A percentile compares a stretch with the other conserved stretches of the same genome.
Evolutionary conservation across 2,888 invertebrate genomes (phyloP).

Genomic region (Lithophane semibrunnea): DNA sequence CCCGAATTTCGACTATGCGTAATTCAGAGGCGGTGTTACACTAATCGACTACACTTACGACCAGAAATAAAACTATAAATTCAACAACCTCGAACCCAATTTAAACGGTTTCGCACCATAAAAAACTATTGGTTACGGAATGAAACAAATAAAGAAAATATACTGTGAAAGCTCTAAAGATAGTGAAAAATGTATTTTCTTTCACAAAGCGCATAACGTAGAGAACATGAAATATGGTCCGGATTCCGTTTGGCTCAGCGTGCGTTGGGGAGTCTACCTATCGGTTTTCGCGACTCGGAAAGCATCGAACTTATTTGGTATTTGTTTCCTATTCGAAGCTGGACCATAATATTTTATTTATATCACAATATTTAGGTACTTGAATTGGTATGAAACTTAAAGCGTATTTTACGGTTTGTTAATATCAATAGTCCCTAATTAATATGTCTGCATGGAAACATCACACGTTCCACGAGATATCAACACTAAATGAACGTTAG

Average conservation of each 20-base stretch:
- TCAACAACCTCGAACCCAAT: slow-evolving; percentile 30
- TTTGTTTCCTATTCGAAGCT: slow-evolving; percentile 81
- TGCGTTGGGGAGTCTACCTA: slow-evolving; percentile 84
- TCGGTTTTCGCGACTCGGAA: slow-evolving; percentile 85
- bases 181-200: slow-evolving; percentile 90
- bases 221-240: slow-evolving; percentile 89
- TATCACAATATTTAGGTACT: slow-evolving; percentile 54
- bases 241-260: slow-evolving; percentile 87
- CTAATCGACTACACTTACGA: slow-evolving; percentile 21
- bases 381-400: slow-evolving; percentile 9
- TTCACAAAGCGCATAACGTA: slow-evolving; percentile 89
- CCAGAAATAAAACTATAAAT: slow-evolving; percentile 29
- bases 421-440: slow-evolving; percentile 43
- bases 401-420: not conserved
- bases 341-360: slow-evolving; percentile 74
- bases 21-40: slow-evolving; percentile 23
- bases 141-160: slow-evolving; percentile 81
- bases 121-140: slow-evolving; percentile 68
- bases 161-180: slow-evolving; percentile 83
- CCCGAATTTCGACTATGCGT: slow-evolving; percentile 47
- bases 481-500: slow-evolving; percentile 77
- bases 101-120: slow-evolving; percentile 53
- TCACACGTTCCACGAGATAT: slow-evolving; percentile 65
- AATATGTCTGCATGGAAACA: slow-evolving; percentile 53
- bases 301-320: slow-evolving; percentile 85